Evolutionary conservation across 2,113 vertebrate genomes (phyloP).

Genomic region (Bos indicus): DNA sequence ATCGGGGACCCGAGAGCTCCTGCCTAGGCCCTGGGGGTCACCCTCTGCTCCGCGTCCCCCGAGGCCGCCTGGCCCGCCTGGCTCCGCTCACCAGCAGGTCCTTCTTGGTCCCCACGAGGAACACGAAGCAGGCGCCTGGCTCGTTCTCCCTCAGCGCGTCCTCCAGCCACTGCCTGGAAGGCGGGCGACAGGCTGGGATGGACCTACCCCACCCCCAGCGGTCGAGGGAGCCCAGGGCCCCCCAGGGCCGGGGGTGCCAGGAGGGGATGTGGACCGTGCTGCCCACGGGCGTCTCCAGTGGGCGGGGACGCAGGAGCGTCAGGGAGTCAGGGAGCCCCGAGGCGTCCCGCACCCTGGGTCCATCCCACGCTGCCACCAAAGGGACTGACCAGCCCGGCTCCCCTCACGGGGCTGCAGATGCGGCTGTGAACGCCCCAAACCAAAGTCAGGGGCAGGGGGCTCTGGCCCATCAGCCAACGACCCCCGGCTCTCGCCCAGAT

Average conservation of each 20-base stretch:
- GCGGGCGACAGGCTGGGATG: background rate
- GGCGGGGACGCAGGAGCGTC: background rate
- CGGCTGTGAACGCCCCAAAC: background rate
- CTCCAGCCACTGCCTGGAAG: constrained; percentile 88
- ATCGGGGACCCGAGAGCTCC: background rate
- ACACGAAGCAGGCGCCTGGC: constrained; percentile 84
- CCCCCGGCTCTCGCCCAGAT: background rate
- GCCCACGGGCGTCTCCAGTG: background rate
- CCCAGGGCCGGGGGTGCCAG: background rate
- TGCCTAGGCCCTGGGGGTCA: background rate
- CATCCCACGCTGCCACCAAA: background rate
- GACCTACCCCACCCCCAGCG: background rate
- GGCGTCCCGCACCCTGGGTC: rapidly evolving
- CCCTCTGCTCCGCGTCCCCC: background rate
- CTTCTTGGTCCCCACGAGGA: constrained; percentile 92
- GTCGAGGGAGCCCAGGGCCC: background rate
- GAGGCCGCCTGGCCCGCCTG: background rate
- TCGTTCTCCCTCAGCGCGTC: constrained; percentile 91
- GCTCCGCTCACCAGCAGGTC: constrained; percentile 87
- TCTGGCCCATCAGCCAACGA: background rate
- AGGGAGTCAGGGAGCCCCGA: background rate
- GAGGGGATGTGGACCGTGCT: background rate
- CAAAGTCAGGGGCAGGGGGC: background rate
- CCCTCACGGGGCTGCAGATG: background rate
- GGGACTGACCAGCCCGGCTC: background rate